Evolutionary conservation across 2,113 vertebrate species (phyloP), one percentile per base, ranked within the genome.

Genomic region (Oxyura jamaicensis): DNA sequence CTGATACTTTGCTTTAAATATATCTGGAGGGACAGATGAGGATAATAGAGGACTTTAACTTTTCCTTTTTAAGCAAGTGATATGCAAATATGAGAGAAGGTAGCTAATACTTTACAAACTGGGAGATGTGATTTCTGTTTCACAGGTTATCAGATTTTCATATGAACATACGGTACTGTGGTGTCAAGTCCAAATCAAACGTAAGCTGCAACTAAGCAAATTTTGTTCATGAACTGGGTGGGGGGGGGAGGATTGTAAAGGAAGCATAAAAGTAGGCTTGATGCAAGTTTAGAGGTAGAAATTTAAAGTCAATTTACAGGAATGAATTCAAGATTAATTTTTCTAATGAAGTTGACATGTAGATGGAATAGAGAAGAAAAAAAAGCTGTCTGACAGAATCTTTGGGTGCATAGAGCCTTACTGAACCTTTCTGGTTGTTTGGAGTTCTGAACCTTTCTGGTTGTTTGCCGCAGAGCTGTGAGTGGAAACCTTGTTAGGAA

Each of bases 141-240:
- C 93, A 80, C 95, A 95, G 94, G 92, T 97, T 96, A 96, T 96
- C 94, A 95, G 94, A 96, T 97, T 92, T 97, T 96, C 92, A 96
- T 94, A 96, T 95, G 95, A 94, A 96, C 96, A 94, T 97, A 94
- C 93, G 83, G 91, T 95, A 96, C 95, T 97, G 95, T 95, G 86
- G 68, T 97, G 93, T 93, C 92, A 93, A 96, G 89, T 95, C 92
- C 87, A 78, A 96, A 85, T 93, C 93, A 96, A 96, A 97, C 91
- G 96, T 95, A 97, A 96, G 96, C 90, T 95, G 91, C 93, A 88
- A 96, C 86, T 93, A 96, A 96, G 93, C 91, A 89, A 96, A 96
- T 71, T 96, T 97, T 96, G 95, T 97, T 95, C 80, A 89, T 97
- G 86, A 96, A 86, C 55, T 74, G 87, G 53, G 36, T 60, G 29